Base-by-base conservation (phyloP, 2,888 invertebrate species). In the Eustalomyia histrio region DNA sequence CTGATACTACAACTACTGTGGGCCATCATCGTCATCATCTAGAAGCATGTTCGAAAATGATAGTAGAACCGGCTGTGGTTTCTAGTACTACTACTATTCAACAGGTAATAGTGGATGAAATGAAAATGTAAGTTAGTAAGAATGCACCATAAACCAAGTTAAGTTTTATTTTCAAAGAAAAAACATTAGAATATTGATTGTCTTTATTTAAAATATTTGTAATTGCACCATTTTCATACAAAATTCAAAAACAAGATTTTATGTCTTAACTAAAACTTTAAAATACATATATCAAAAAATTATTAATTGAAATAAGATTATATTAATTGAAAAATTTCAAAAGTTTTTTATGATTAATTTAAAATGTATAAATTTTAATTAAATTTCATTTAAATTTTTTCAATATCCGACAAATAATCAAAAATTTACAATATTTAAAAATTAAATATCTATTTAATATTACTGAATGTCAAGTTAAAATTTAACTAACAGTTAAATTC, bases 11-110 rank as follows among this genome's bases (percentile, higher is more conserved):
- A 0, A 87, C 89, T 0, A 35, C 78, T 6, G 61, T 61, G 0
- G 65, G 47, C 18, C 12, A 39, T 39, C 39, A 39, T 39, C 17
- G 39, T 39, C 39, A 39, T 39, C 17, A 53, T 14, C 86, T 87
- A 65, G 88, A 89, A n/a, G 87, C 87, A 47, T 88, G 88, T 33
- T 85, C 88, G 43, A 88, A 87, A 74, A 87, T 88, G 29, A 87
- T 88, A 83, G 85, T 87, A 73, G 88, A 89, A 69, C 87, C 89
- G 8, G 86, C 87, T 43, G 60, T 72, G 39, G 52, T 76, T 18
- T 87, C 88, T 78, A 87, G 87, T 33, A 64, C 60, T 53, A 43
- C 64, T 0, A 43, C 43, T 64, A 47, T 53, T 50, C 72, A 60
- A 14, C 18, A 29, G 1, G 61, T 75, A 29, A 33, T 43, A 7